Evolutionary conservation across 2,888 invertebrate species (phyloP).

Genomic region (Congeria kusceri): DNA sequence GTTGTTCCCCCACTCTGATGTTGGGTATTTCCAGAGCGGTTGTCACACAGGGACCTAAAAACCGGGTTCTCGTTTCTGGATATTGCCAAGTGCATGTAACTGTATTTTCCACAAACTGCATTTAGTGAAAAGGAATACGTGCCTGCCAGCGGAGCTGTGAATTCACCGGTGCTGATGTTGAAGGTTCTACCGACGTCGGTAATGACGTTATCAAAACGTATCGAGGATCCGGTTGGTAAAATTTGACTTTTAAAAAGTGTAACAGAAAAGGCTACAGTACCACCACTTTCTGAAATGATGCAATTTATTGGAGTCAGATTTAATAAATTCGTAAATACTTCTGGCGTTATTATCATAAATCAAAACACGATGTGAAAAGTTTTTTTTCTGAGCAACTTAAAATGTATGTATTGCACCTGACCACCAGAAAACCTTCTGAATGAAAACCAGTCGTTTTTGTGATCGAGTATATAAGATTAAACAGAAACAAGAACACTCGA

Average conservation of each 20-base stretch:
- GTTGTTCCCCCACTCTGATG: constrained; percentile 32
- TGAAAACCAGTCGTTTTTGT: too few species aligned
- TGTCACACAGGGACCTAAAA: constrained; percentile 25
- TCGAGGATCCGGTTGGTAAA: background rate
- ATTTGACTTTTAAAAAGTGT: background rate
- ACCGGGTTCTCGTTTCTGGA: background rate
- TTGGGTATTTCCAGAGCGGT: background rate
- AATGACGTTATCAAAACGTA: constrained; percentile 8
- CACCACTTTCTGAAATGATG: too few species aligned
- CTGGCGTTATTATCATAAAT: too few species aligned
- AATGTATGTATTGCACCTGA: too few species aligned
- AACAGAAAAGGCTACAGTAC: constrained; percentile 15
- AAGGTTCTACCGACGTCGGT: constrained; percentile 14
- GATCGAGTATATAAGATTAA: too few species aligned
- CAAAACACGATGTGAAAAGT: too few species aligned
- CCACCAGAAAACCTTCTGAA: too few species aligned
- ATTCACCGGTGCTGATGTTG: background rate
- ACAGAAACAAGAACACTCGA: too few species aligned
- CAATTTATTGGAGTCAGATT: too few species aligned
- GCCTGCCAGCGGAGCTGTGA: constrained; percentile 13
- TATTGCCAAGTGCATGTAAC: constrained; percentile 13
- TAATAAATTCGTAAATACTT: too few species aligned
- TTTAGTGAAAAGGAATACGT: constrained; percentile 25
- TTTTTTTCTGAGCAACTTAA: too few species aligned
- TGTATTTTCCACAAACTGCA: constrained; percentile 5